Percentiles rank a stretch among this genome's conserved stretches.
phyloP scores from a whole-genome alignment of 2,797 vertebrate species.

The Meriones psammophilus region DNA sequence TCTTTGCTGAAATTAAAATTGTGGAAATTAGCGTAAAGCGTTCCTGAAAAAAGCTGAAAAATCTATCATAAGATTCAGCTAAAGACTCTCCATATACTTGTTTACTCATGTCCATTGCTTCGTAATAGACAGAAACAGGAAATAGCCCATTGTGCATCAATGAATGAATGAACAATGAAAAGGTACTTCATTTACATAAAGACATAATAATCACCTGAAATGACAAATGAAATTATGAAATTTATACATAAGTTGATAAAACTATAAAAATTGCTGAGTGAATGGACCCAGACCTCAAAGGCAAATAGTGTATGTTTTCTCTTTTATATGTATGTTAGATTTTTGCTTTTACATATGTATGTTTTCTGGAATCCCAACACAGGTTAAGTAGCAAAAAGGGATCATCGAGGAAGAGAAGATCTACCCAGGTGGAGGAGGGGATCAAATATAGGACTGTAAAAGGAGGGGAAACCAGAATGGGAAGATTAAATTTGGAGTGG shows the following conservation, averaged over 20 bases:
- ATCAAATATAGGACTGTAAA: background rate
- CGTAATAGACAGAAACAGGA: background rate
- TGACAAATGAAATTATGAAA: background rate
- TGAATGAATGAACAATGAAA: background rate
- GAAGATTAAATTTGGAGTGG: background rate
- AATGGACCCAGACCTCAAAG: background rate
- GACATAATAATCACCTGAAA: background rate
- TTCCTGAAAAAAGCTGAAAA: background rate
- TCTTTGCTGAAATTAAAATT: slow-evolving; percentile 66
- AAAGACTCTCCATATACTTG: background rate
- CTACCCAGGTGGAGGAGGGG: no score
- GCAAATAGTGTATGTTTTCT: background rate
- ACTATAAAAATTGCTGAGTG: background rate
- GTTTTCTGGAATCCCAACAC: background rate
- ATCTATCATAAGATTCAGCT: background rate
- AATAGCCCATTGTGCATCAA: background rate
- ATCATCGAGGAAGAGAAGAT: background rate
- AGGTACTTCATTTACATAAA: background rate
- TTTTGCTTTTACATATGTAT: background rate
- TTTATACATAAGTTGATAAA: background rate
- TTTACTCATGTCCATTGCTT: background rate
- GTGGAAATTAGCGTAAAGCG: background rate
- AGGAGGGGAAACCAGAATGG: background rate
- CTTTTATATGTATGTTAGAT: background rate
- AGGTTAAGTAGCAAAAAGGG: background rate